phyloP scores from a whole-genome alignment of 2,888 invertebrate species.

The Lasioglossum pauxillum region DNA sequence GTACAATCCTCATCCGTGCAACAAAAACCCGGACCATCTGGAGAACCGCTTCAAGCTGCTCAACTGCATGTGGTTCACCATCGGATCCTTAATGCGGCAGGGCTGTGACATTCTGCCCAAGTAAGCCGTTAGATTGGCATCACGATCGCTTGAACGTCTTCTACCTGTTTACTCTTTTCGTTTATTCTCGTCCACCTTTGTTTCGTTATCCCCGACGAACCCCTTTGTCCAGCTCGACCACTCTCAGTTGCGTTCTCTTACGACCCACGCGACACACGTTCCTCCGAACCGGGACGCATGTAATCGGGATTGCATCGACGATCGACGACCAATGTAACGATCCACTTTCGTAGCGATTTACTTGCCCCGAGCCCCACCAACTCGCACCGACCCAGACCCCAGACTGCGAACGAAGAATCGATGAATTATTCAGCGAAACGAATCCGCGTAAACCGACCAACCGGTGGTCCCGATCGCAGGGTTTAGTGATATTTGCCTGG shows the following conservation, averaged over 20 bases:
- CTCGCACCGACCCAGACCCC: conserved; percentile 12
- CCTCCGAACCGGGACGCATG: conserved; percentile 35
- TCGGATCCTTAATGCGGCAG: conserved; percentile 97
- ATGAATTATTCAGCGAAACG: conserved; percentile 56
- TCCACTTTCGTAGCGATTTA: conserved; percentile 45
- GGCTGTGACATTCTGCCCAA: conserved; percentile 98
- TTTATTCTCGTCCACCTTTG: conserved; percentile 12
- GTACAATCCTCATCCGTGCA: conserved; percentile 95
- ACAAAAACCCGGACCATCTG: conserved; percentile 92
- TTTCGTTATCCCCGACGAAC: neutral
- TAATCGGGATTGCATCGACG: conserved; percentile 30
- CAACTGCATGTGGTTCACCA: conserved; percentile 99
- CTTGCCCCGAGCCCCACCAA: conserved; percentile 23
- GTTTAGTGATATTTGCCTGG: neutral
- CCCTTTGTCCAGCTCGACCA: neutral
- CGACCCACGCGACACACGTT: neutral
- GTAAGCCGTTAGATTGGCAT: conserved; percentile 86
- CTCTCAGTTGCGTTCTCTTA: neutral
- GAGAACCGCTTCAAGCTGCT: conserved; percentile 96
- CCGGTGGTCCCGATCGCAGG: neutral
- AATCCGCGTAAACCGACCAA: conserved; percentile 34
- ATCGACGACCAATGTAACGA: conserved; percentile 30
- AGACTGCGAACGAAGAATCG: conserved; percentile 6
- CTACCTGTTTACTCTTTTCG: conserved; percentile 8
- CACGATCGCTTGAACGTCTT: conserved; percentile 57